Conservation (phyloP, 2,797 vertebrate species). For the Smutsia gigantea region DNA sequence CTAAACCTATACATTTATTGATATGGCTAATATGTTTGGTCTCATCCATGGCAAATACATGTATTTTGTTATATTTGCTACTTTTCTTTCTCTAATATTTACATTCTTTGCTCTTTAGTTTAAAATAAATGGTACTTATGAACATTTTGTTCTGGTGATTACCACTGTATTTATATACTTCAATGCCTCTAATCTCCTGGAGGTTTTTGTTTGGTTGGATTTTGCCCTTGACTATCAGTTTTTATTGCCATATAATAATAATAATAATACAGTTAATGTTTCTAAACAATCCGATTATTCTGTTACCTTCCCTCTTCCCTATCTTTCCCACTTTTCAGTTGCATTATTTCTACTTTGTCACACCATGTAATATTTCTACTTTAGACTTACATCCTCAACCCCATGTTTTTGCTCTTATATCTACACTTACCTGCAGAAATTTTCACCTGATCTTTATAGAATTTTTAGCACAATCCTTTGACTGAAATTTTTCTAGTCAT, state of each 20-base stretch:
- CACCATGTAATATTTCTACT: not conserved
- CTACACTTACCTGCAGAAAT: not conserved
- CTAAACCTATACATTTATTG: not conserved
- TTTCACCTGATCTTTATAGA: not conserved
- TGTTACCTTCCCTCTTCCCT: not conserved
- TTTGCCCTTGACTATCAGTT: not conserved
- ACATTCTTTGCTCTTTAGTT: not conserved
- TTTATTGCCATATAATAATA: not conserved
- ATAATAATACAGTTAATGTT: not conserved
- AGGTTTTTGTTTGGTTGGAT: not conserved
- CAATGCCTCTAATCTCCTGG: not conserved
- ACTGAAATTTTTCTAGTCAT: not conserved
- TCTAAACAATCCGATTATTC: not conserved
- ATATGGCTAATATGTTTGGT: not conserved
- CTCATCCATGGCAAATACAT: not conserved
- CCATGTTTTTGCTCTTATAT: not conserved
- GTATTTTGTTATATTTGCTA: not conserved
- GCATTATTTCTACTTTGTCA: not conserved
- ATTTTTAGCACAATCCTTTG: constrained; percentile 10
- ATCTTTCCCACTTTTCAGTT: not conserved
- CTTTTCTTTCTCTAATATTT: not conserved
- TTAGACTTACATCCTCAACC: not conserved
- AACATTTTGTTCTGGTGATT: not conserved
- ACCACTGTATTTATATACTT: not conserved
- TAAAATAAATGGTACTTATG: not conserved